These are phyloP conservation scores for Leistus spinibarbis DNA, from an alignment of 2,888 invertebrate species.

Conservation along the genomic window DNA sequence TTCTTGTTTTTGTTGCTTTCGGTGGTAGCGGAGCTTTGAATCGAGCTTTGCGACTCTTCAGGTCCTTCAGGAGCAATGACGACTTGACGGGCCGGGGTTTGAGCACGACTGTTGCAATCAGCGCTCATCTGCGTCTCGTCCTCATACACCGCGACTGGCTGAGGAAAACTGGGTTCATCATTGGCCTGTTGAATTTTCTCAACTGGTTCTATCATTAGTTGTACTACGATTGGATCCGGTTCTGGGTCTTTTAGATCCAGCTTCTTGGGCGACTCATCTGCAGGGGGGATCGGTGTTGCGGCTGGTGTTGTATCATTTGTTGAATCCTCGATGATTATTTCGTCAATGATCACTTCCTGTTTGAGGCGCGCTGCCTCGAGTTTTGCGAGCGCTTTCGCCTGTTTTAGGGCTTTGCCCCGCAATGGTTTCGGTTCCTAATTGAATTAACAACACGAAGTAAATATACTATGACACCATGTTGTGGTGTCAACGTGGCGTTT, in stretches of 20 bases:
- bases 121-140: constrained; percentile 80
- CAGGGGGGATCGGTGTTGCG: constrained; percentile 21
- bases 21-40: constrained; percentile 74
- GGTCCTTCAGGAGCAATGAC: constrained; percentile 47
- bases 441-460: not conserved
- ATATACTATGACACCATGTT: constrained; percentile 10
- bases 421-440: constrained; percentile 22
- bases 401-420: constrained; percentile 24
- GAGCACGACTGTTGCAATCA: constrained; percentile 57
- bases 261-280: constrained; percentile 22
- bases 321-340: constrained; percentile 33
- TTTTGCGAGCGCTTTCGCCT: constrained; percentile 26
- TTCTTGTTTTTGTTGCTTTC: constrained; percentile 63
- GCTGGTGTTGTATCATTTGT: constrained; percentile 33
- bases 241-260: constrained; percentile 9
- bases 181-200: constrained; percentile 10
- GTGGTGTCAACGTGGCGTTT: too few species aligned
- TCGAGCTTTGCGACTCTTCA: constrained; percentile 85
- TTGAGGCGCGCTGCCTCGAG: constrained; percentile 19
- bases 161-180: constrained; percentile 37
- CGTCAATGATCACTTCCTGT: constrained; percentile 27
- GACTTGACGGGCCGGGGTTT: constrained; percentile 57
- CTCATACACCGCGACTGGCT: constrained; percentile 66
- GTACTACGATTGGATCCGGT: not conserved
- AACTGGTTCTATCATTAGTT: constrained; percentile 4